phyloP scores from a whole-genome alignment of 2,888 invertebrate genomes.

The Melipona beecheii region DNA sequence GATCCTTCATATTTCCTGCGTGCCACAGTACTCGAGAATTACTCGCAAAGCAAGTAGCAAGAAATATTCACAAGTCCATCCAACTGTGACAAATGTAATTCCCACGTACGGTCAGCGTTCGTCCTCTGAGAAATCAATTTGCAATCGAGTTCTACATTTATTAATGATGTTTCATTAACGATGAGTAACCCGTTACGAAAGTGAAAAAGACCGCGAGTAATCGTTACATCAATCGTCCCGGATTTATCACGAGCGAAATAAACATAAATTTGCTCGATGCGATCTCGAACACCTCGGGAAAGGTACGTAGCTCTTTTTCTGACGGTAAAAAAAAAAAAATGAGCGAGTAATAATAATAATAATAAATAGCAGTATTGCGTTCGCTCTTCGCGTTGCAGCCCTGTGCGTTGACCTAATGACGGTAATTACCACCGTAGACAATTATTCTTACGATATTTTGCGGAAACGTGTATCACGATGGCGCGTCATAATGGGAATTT shows the following conservation, averaged over 20 bases:
- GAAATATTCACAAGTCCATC: too few species aligned
- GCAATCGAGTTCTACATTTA: not conserved
- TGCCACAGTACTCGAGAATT: too few species aligned
- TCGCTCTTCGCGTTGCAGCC: not conserved
- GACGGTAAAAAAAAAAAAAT: not conserved
- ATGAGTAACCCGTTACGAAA: not conserved
- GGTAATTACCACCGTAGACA: constrained; percentile 14
- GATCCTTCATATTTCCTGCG: too few species aligned
- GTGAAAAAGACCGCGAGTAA: not conserved
- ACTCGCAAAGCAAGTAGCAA: too few species aligned
- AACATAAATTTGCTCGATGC: not conserved
- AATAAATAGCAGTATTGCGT: not conserved
- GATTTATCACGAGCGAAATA: not conserved
- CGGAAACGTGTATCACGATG: constrained; percentile 8
- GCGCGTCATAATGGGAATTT: constrained; percentile 8
- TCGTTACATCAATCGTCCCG: not conserved
- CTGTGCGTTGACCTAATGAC: constrained; percentile 15
- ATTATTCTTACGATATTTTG: constrained; percentile 18
- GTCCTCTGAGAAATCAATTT: too few species aligned
- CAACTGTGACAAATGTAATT: too few species aligned
- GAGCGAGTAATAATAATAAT: not conserved
- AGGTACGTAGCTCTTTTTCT: not conserved
- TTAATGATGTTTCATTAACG: too few species aligned
- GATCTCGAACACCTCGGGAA: not conserved
- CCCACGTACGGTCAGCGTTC: too few species aligned